Evolutionary conservation across 2,113 vertebrate species (phyloP).

Genomic region (Lepus europaeus): DNA sequence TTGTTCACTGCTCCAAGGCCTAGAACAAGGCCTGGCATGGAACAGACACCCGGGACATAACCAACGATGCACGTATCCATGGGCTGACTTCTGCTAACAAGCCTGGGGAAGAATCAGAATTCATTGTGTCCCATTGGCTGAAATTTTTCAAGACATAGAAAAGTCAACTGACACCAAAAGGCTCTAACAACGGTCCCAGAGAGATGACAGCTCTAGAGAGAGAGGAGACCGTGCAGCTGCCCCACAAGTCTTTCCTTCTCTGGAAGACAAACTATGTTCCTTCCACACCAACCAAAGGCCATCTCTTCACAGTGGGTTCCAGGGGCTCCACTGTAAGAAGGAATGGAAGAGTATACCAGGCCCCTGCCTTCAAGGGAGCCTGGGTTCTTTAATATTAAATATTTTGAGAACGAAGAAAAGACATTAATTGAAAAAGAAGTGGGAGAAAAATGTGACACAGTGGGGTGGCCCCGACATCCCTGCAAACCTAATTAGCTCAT

Average conservation of each 20-base stretch:
- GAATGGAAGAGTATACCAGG: neutral
- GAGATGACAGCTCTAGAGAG: neutral
- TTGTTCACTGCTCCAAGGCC: neutral
- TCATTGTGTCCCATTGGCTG: neutral
- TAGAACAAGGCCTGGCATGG: neutral
- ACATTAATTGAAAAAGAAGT: neutral
- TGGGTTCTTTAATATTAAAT: neutral
- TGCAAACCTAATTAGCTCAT: neutral
- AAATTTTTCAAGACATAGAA: neutral
- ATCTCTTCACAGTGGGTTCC: neutral
- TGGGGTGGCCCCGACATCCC: neutral
- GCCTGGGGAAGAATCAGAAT: neutral
- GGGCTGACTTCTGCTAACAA: neutral
- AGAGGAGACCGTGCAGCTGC: neutral
- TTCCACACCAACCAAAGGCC: neutral
- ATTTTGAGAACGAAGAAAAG: neutral
- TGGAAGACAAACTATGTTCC: neutral
- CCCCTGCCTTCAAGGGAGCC: neutral
- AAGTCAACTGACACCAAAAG: neutral
- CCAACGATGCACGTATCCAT: neutral
- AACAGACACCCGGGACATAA: neutral
- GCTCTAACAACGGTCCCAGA: neutral
- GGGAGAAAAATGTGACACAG: neutral
- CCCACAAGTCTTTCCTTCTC: neutral
- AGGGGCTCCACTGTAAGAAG: neutral